Evolutionary conservation across 2,797 vertebrate genomes (phyloP).

Genomic region (Acanthiza pusilla): DNA sequence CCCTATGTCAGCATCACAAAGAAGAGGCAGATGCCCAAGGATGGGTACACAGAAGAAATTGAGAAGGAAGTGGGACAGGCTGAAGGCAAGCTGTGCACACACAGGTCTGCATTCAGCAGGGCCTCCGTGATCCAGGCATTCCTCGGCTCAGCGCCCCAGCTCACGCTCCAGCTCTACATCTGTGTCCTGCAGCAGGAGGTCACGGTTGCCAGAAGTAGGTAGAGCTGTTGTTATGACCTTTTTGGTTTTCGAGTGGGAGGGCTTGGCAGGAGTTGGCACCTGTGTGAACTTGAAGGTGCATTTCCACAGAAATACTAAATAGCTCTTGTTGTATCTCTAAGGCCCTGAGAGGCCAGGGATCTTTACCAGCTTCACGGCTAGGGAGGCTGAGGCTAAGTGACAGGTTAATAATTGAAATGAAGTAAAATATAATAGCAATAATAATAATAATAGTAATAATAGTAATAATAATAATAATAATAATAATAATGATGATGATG

Average conservation of each 20-base stretch:
- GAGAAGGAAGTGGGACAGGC: conserved; percentile 95
- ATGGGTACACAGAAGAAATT: conserved; percentile 87
- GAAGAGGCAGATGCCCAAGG: conserved; percentile 89
- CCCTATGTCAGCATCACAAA: conserved; percentile 97
- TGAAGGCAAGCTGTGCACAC: conserved; percentile 91
- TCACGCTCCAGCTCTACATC: conserved; percentile 96
- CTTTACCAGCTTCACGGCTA: not conserved
- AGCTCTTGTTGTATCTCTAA: not conserved
- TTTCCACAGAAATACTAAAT: not conserved
- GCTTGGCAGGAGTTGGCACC: not conserved
- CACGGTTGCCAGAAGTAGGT: conserved; percentile 84
- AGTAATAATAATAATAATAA: not conserved
- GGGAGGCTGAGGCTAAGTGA: not conserved
- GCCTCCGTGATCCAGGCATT: conserved; percentile 97
- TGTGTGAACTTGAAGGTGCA: not conserved
- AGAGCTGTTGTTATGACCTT: not conserved
- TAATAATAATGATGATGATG: not conserved
- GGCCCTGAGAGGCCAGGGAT: not conserved
- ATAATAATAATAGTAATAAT: not conserved
- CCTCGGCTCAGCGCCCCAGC: conserved; percentile 94
- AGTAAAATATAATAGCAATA: not conserved
- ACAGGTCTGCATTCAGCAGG: conserved; percentile 92
- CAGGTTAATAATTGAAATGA: not conserved
- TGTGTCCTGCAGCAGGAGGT: conserved; percentile 83
- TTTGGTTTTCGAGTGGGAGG: not conserved